Conservation (phyloP, 2,113 vertebrate genomes). For the Dascyllus trimaculatus region DNA sequence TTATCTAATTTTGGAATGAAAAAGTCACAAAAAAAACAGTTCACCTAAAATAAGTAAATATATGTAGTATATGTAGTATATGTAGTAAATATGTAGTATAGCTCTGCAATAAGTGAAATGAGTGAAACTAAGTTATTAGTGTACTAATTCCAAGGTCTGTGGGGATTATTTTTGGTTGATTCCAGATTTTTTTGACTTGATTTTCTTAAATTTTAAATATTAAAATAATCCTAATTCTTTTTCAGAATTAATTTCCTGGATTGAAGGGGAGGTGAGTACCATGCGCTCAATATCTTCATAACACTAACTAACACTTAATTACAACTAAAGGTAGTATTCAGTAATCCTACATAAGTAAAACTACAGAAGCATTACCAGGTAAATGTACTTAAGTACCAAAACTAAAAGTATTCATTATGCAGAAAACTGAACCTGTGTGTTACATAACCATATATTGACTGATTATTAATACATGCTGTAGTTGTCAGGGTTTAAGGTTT, state of each 20-base stretch:
- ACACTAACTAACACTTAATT: no score
- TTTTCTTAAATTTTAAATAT: not conserved
- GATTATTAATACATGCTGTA: not conserved
- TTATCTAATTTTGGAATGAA: constrained; percentile 29
- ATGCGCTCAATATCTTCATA: no score
- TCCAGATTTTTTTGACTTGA: not conserved
- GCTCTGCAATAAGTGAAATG: not conserved
- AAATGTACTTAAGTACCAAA: not conserved
- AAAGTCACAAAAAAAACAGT: not conserved
- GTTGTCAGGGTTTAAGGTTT: not conserved
- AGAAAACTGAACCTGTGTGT: not conserved
- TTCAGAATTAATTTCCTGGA: not conserved
- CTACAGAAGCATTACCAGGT: not conserved
- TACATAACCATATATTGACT: not conserved
- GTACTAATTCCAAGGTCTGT: not conserved
- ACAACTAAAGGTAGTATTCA: no score
- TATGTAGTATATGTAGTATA: not conserved
- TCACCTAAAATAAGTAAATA: constrained; percentile 2
- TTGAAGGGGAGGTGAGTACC: not conserved
- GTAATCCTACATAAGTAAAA: no score
- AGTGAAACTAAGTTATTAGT: not conserved
- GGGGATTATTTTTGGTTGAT: not conserved
- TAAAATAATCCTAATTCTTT: not conserved
- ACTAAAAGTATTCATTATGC: not conserved
- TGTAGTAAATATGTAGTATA: not conserved